These are phyloP conservation scores for Eupithecia inturbata DNA, from an alignment of 2,888 invertebrate species.

Conservation along the genomic window DNA sequence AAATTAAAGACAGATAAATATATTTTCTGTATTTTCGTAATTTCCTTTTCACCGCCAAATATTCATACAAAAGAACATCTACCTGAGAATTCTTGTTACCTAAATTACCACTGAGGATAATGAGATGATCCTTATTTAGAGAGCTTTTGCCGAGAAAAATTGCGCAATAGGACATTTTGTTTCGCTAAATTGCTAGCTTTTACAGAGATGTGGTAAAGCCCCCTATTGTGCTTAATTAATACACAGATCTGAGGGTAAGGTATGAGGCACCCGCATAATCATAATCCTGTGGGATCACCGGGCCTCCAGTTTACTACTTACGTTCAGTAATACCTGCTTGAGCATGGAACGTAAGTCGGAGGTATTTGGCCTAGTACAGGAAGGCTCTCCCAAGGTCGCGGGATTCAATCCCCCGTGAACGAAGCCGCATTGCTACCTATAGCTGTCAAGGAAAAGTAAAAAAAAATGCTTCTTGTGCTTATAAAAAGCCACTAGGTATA, in stretches of 20 bases:
- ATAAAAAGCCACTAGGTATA: background rate
- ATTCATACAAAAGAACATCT: constrained; percentile 26
- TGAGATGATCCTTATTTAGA: constrained; percentile 59
- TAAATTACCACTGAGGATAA: constrained; percentile 58
- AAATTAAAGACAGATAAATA: constrained; percentile 22
- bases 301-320: constrained; percentile 23
- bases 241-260: constrained; percentile 23
- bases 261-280: constrained; percentile 25
- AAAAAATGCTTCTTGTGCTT: background rate
- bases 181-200: constrained; percentile 44
- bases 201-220: constrained; percentile 31
- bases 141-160: constrained; percentile 54
- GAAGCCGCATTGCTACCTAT: background rate
- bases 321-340: constrained; percentile 14
- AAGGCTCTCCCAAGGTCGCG: background rate
- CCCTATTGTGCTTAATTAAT: constrained; percentile 36
- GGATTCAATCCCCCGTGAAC: background rate
- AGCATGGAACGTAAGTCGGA: constrained; percentile 4
- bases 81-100: constrained; percentile 49
- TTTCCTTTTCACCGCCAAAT: constrained; percentile 6
- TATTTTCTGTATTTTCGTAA: background rate
- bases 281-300: constrained; percentile 28
- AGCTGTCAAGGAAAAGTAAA: background rate
- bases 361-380: background rate
- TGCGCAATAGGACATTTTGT: constrained; percentile 53